Conservation (phyloP, 2,888 invertebrate genomes). For the Epsilonema sp. region DNA sequence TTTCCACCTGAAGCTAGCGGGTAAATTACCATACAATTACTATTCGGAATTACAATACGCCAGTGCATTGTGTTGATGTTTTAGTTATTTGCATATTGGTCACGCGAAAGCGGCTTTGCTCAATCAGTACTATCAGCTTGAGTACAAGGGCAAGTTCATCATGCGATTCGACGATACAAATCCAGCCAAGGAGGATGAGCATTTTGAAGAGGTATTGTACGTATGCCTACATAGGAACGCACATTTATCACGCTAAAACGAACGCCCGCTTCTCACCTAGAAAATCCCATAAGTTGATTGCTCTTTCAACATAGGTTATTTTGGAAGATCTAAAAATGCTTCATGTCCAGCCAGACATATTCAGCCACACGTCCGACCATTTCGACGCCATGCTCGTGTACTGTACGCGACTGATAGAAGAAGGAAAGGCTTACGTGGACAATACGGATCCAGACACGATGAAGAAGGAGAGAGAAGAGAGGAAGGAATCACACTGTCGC, state of each 20-base stretch:
- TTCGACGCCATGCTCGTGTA: conserved; percentile 72
- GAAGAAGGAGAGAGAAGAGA: conserved; percentile 81
- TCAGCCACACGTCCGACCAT: conserved; percentile 86
- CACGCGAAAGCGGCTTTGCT: conserved; percentile 67
- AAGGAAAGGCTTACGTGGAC: conserved; percentile 84
- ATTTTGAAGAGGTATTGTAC: conserved; percentile 65
- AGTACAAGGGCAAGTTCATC: conserved; percentile 76
- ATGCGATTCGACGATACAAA: conserved; percentile 99
- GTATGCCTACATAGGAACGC: too few relatives aligned
- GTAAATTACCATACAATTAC: too few relatives aligned
- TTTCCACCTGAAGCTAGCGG: conserved; percentile 99
- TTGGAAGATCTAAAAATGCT: conserved; percentile 74
- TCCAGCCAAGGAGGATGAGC: conserved; percentile 88
- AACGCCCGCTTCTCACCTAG: too few relatives aligned
- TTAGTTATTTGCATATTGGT: conserved; percentile 81
- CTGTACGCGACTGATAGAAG: conserved; percentile 64
- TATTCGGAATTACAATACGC: too few relatives aligned
- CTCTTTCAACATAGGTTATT: conserved; percentile 42
- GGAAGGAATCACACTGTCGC: conserved; percentile 59
- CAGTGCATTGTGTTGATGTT: conserved; percentile 8
- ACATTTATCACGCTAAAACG: too few relatives aligned
- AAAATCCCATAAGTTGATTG: too few relatives aligned
- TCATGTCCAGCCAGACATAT: conserved; percentile 71
- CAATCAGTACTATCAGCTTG: conserved; percentile 85
- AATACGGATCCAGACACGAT: conserved; percentile 81